Base-by-base conservation (phyloP, 2,113 vertebrate genomes). In the Aptenodytes patagonicus region DNA sequence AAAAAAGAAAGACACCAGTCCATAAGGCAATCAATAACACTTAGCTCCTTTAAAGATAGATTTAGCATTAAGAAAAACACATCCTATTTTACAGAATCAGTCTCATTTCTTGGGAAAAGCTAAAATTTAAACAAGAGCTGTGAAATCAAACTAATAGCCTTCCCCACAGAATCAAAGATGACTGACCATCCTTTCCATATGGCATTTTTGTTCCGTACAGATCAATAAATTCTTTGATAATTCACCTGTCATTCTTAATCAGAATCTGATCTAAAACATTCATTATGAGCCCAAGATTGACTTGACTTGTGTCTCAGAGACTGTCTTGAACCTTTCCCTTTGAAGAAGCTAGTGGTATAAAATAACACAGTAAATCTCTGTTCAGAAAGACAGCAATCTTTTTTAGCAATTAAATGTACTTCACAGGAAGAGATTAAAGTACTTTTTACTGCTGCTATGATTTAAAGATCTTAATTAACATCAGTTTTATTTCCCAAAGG, bases 391-490 rank as follows among this genome's bases (percentile, higher is more conserved):
- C 52, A 91, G 73, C 25, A 89, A 65, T 54, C 77, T 61, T 82
- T 36, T 65, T 75, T 38, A 89, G 86, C 8, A 2, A 49, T 66
- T 73, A 77, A 94, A 73, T 2, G 4, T 18, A 62, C 46, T 73
- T 90, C 62, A 83, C 66, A 77, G 77, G 40, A 94, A 80, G 52
- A 11, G 1, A 92, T 55, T 82, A 36, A 28, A 86, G 28, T 70
- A 72, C 6, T 49, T 89, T 82, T 87, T 77, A 77, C 26, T 11
- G 9, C 34, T 80, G 32, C 55, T 80, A n/a, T 54, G 87, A 94
- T 80, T 83, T 91, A 93, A 87, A 95, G 70, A 77, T 54, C 73
- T 89, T 93, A 76, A 92, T 95, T 93, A 97, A 80, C 73, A 62
- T 80, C 66, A 66, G 36, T 64, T 91, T 80, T 72, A 76, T 85